Percentiles rank a stretch among this genome's conserved stretches.
Evolutionary conservation across 1,140 invertebrate species (phyloP).

Genomic region (Hylaeus volcanicus): DNA sequence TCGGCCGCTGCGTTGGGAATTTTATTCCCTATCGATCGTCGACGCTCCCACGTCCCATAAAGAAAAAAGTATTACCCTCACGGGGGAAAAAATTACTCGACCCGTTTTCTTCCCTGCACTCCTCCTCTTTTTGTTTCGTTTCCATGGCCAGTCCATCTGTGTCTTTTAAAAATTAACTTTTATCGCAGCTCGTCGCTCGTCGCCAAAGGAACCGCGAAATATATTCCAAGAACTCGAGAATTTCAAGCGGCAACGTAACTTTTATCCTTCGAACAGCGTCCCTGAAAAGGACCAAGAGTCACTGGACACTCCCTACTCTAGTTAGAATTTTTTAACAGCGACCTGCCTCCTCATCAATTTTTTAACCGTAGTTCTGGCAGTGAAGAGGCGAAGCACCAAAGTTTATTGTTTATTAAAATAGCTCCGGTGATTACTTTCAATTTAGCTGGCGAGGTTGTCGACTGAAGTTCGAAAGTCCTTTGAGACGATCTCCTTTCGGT

Average conservation of each 20-base stretch:
- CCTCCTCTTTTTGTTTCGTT: background rate
- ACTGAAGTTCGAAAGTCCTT: background rate
- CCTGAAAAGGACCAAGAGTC: background rate
- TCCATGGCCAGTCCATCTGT: background rate
- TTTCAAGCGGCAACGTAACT: background rate
- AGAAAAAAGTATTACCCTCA: background rate
- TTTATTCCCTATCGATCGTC: constrained; percentile 56
- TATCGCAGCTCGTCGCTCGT: background rate
- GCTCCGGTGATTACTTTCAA: background rate
- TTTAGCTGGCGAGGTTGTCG: background rate
- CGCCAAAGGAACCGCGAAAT: background rate
- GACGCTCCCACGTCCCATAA: background rate
- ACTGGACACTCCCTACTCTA: no score
- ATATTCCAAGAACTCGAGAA: background rate
- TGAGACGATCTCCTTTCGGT: background rate
- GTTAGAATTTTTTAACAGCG: background rate
- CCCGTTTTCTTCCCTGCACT: background rate
- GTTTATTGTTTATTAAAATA: background rate
- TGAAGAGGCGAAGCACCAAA: background rate
- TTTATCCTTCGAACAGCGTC: background rate
- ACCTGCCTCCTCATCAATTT: background rate
- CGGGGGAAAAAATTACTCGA: background rate
- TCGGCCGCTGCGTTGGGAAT: constrained; percentile 37
- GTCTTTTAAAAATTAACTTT: constrained; percentile 14
- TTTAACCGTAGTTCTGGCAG: background rate